Percentiles rank a stretch among this genome's conserved stretches.
Evolutionary conservation across 1,140 invertebrate genomes (phyloP).

Genomic region (Mercenaria mercenaria): DNA sequence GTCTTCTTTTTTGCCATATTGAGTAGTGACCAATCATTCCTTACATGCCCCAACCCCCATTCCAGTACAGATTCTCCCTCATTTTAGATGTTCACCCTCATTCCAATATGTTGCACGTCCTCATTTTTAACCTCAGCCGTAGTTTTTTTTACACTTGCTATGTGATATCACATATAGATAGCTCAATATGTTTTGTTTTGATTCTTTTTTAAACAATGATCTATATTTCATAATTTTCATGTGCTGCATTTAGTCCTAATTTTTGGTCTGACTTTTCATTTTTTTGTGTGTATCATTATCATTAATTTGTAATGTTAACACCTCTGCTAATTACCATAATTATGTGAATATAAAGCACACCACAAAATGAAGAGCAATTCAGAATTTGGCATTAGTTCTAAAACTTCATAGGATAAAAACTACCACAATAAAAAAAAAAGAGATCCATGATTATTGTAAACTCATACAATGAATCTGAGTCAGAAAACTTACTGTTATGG

Average conservation of each 20-base stretch:
- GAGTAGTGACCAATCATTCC: slow-evolving; percentile 25
- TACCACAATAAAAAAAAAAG: too few species aligned
- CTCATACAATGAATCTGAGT: too few species aligned
- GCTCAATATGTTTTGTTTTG: slow-evolving; percentile 26
- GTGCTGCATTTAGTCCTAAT: neutral
- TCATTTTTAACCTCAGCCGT: neutral
- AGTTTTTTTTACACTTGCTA: slow-evolving; percentile 12
- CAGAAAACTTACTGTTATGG: too few species aligned
- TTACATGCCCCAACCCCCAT: neutral
- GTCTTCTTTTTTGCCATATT: neutral
- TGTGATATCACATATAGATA: slow-evolving; percentile 29
- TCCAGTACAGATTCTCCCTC: neutral
- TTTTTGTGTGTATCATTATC: too few species aligned
- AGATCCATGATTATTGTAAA: too few species aligned
- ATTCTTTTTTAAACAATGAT: neutral
- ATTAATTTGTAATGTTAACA: too few species aligned
- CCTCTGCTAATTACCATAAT: too few species aligned
- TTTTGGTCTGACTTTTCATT: too few species aligned
- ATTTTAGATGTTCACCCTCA: neutral
- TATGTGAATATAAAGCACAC: too few species aligned
- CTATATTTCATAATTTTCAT: neutral
- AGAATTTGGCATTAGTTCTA: too few species aligned
- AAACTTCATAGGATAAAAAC: too few species aligned
- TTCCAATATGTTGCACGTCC: neutral
- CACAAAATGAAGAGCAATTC: too few species aligned